phyloP scores from a whole-genome alignment of 1,140 invertebrate species.

The Cotesia vestalis region DNA sequence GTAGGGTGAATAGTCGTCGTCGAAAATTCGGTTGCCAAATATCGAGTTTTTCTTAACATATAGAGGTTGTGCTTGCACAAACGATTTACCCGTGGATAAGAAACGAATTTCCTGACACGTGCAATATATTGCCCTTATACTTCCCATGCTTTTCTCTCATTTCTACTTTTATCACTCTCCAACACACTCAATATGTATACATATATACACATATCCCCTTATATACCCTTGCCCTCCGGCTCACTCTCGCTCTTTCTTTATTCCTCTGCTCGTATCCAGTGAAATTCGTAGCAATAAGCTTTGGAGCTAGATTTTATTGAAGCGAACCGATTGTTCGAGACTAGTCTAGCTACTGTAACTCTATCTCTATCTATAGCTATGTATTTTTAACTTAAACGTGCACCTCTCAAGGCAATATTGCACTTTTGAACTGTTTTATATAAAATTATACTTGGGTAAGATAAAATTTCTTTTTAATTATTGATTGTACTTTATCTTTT shows the following conservation, averaged over 20 bases:
- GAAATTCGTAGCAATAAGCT: conserved; percentile 50
- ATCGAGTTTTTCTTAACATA: conserved; percentile 16
- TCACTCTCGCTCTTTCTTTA: not conserved
- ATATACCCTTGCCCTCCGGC: not conserved
- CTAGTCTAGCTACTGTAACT: conserved; percentile 5
- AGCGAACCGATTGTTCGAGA: conserved; percentile 45
- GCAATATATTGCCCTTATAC: conserved; percentile 40
- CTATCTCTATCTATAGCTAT: conserved; percentile 4
- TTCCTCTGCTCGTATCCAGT: conserved; percentile 36
- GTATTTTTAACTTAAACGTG: not conserved
- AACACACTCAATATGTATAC: conserved; percentile 12
- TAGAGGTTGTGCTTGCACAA: conserved; percentile 20
- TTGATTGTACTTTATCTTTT: too few species aligned
- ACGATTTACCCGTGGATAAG: conserved; percentile 38
- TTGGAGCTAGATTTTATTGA: conserved; percentile 49
- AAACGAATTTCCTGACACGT: conserved; percentile 44
- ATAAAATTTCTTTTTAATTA: too few species aligned
- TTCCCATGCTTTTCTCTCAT: not conserved
- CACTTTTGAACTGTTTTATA: too few species aligned
- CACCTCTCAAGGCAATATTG: too few species aligned
- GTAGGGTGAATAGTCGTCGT: not conserved
- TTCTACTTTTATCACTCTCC: conserved; percentile 13
- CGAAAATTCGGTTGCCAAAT: conserved; percentile 35
- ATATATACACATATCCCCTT: not conserved
- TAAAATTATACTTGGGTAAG: too few species aligned